Conservation (phyloP, 2,888 invertebrate species). For the Dolichopus griseipennis region DNA sequence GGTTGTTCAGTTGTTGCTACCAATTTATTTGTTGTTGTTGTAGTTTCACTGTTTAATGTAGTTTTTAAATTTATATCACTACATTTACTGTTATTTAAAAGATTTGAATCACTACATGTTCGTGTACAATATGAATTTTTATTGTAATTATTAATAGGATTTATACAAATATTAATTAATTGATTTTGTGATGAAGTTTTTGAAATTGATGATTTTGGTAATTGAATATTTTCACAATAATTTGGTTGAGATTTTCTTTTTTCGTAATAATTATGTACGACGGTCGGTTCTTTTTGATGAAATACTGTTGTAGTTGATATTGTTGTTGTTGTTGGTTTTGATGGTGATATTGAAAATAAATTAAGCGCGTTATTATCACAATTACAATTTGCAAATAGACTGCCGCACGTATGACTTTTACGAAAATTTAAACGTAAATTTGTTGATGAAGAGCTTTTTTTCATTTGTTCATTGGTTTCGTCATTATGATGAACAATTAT, state of each 20-base stretch:
- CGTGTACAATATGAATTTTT: not conserved
- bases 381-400: conserved; percentile 35
- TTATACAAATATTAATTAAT: not conserved
- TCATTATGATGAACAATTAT: not conserved
- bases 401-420: conserved; percentile 36
- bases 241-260: not conserved
- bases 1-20: not conserved
- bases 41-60: not conserved
- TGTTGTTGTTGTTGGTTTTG: conserved; percentile 15
- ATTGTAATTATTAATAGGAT: not conserved
- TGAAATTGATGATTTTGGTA: not conserved
- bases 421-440: conserved; percentile 31
- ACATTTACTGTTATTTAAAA: not conserved
- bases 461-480: not conserved
- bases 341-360: not conserved
- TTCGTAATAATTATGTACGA: conserved; percentile 16
- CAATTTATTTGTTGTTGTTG: not conserved
- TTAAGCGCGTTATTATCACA: conserved; percentile 23
- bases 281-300: conserved; percentile 15
- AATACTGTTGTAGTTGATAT: conserved; percentile 8
- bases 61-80: no score
- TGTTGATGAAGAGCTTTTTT: conserved; percentile 11
- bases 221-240: not conserved
- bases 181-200: not conserved
- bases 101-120: not conserved